phyloP scores from a whole-genome alignment of 2,888 invertebrate genomes.

The Rhingia rostrata region DNA sequence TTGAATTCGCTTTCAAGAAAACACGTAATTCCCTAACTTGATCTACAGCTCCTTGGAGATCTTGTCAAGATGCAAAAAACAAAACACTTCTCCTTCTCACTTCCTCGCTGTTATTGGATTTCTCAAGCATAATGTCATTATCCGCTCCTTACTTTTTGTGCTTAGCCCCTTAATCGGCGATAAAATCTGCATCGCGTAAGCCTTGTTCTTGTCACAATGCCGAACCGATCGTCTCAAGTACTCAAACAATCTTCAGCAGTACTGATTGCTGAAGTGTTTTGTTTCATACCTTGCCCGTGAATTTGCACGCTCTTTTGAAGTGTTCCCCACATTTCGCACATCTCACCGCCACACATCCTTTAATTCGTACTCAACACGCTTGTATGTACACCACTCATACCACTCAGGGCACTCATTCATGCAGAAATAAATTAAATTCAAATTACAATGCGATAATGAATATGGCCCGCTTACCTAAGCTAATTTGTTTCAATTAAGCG shows the following conservation, averaged over 20 bases:
- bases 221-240: slow-evolving; percentile 61
- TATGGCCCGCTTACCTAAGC: slow-evolving; percentile 58
- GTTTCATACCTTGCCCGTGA: slow-evolving; percentile 83
- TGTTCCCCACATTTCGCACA: slow-evolving; percentile 24
- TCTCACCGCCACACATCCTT: slow-evolving; percentile 27
- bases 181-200: slow-evolving; percentile 47
- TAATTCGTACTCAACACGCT: slow-evolving; percentile 1
- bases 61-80: neutral
- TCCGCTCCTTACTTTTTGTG: slow-evolving; percentile 35
- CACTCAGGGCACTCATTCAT: slow-evolving; percentile 27
- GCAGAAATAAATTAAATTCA: slow-evolving; percentile 55
- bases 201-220: neutral
- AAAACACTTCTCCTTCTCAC: slow-evolving; percentile 26
- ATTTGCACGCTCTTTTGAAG: slow-evolving; percentile 79
- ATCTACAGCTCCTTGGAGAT: neutral
- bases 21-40: too few species aligned
- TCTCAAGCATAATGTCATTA: slow-evolving; percentile 63
- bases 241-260: slow-evolving; percentile 12
- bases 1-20: too few species aligned
- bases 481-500: slow-evolving; percentile 70
- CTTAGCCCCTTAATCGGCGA: slow-evolving; percentile 57
- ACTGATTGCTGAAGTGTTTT: slow-evolving; percentile 80
- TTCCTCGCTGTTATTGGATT: slow-evolving; percentile 62
- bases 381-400: neutral
- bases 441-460: slow-evolving; percentile 66